A percentile compares a stretch with the other conserved stretches of the same genome.
Evolutionary conservation across 1,140 invertebrate genomes (phyloP).

Genomic region (Caerostris extrusa): DNA sequence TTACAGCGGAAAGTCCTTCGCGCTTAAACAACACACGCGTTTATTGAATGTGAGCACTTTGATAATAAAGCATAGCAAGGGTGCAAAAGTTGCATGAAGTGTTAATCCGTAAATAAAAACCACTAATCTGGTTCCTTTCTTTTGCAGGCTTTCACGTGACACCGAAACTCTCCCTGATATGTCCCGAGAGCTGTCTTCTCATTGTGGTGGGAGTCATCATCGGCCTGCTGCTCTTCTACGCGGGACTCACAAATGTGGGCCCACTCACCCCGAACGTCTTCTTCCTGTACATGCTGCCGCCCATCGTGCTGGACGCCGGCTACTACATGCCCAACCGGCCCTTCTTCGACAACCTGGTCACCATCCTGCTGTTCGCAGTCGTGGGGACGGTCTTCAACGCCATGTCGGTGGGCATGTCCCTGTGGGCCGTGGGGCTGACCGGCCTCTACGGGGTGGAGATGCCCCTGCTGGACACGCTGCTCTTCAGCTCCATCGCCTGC

Average conservation of each 20-base stretch:
- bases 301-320: slow-evolving; percentile 98
- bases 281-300: slow-evolving; percentile 97
- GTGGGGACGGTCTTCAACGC: slow-evolving; percentile 98
- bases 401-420: slow-evolving; percentile 92
- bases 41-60: too few species aligned
- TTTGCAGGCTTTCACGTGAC: slow-evolving; percentile 95
- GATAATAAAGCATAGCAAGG: too few species aligned
- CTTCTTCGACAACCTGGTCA: slow-evolving; percentile 98
- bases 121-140: neutral
- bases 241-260: slow-evolving; percentile 85
- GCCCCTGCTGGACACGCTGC: slow-evolving; percentile 91
- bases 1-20: too few species aligned
- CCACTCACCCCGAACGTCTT: slow-evolving; percentile 96
- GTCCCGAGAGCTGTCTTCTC: slow-evolving; percentile 97
- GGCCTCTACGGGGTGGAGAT: slow-evolving; percentile 91
- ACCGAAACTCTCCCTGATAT: slow-evolving; percentile 92
- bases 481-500: slow-evolving; percentile 97
- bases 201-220: slow-evolving; percentile 97
- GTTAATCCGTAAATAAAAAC: neutral
- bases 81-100: too few species aligned
- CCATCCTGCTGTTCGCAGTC: slow-evolving; percentile 97
- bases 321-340: slow-evolving; percentile 95
- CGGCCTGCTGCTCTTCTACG: slow-evolving; percentile 84
- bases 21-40: too few species aligned
- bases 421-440: slow-evolving; percentile 91